Evolutionary conservation across 2,888 invertebrate genomes (phyloP).

Genomic region (Drosophila maculinotata): DNA sequence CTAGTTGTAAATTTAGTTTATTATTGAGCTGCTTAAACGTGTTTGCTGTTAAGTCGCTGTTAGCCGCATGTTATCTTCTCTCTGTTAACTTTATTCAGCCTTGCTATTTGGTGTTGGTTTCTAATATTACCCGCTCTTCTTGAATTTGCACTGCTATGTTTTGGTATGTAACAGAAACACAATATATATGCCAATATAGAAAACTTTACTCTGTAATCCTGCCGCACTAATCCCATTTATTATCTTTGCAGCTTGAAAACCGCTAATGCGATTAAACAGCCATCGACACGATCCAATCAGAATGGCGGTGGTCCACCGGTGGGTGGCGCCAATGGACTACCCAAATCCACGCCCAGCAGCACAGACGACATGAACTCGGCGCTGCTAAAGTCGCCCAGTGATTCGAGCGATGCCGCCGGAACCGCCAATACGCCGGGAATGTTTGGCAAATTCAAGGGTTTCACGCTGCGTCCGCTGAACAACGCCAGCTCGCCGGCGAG

Average conservation of each 20-base stretch:
- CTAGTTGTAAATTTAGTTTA: neutral
- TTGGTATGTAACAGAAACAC: slow-evolving; percentile 47
- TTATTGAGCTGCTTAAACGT: neutral
- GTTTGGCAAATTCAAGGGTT: slow-evolving; percentile 95
- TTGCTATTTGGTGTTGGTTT: slow-evolving; percentile 44
- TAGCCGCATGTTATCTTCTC: slow-evolving; percentile 18
- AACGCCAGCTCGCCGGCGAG: slow-evolving; percentile 77
- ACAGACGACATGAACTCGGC: slow-evolving; percentile 91
- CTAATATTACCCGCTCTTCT: slow-evolving; percentile 25
- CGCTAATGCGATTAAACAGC: slow-evolving; percentile 72
- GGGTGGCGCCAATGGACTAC: slow-evolving; percentile 71
- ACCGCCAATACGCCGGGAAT: slow-evolving; percentile 86
- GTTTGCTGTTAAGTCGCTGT: slow-evolving; percentile 28
- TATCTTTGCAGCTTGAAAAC: slow-evolving; percentile 81
- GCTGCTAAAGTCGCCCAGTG: slow-evolving; percentile 87
- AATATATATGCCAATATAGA: slow-evolving; percentile 11
- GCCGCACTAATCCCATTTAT: neutral
- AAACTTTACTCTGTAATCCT: neutral
- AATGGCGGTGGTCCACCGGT: slow-evolving; percentile 66
- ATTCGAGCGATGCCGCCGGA: slow-evolving; percentile 85
- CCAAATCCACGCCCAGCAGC: slow-evolving; percentile 87
- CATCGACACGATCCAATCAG: slow-evolving; percentile 51
- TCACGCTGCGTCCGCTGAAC: slow-evolving; percentile 87
- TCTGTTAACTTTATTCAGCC: slow-evolving; percentile 17
- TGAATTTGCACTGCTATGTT: slow-evolving; percentile 24